Percentiles rank a stretch among this genome's conserved stretches.
phyloP scores from a whole-genome alignment of 2,797 vertebrate genomes.

The Apodemus agrarius region DNA sequence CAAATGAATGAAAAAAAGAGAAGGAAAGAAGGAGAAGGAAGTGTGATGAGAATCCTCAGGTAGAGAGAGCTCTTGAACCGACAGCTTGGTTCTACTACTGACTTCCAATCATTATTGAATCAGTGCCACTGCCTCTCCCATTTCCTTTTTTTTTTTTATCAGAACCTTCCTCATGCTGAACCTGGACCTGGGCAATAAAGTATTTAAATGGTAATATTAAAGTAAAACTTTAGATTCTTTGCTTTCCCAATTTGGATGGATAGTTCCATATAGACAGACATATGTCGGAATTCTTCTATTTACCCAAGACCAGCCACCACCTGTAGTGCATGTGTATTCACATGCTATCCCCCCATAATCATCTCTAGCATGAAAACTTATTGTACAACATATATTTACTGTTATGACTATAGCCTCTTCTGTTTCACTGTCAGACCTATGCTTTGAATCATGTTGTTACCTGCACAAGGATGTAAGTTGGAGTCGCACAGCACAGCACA shows the following conservation, averaged over 20 bases:
- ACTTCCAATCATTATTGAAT: background rate
- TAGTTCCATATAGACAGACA: background rate
- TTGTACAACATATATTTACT: background rate
- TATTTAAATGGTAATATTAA: background rate
- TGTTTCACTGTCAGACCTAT: background rate
- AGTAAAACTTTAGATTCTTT: background rate
- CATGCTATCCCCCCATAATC: background rate
- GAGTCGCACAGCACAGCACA: background rate
- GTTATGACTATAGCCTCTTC: background rate
- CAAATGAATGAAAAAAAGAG: background rate
- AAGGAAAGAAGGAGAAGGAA: background rate
- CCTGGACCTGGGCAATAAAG: background rate
- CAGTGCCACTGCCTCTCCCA: background rate
- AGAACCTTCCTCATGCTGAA: background rate
- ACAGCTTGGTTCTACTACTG: background rate
- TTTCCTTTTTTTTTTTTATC: background rate
- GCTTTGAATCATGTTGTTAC: background rate
- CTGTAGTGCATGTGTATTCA: background rate
- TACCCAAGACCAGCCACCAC: background rate
- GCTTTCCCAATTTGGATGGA: background rate
- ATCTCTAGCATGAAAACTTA: background rate
- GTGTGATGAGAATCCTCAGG: too few relatives aligned
- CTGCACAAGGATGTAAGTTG: background rate
- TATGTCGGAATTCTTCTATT: background rate
- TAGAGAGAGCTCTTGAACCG: too few relatives aligned